Percentiles rank a stretch among this genome's conserved stretches.
Evolutionary conservation across 2,888 invertebrate species (phyloP).

Genomic region (Folsomia manolachei): DNA sequence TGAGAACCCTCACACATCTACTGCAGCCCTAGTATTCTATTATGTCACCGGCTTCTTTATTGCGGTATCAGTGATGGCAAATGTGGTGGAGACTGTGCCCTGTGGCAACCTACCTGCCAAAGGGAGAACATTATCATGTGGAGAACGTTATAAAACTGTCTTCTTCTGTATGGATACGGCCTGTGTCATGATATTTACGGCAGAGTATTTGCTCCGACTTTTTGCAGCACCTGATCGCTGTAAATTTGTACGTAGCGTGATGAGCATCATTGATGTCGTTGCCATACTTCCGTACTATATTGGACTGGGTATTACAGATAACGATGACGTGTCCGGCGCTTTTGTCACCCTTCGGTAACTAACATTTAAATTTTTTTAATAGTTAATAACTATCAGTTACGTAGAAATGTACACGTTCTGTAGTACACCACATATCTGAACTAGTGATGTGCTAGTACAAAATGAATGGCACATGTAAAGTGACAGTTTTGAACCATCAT

Average conservation of each 20-base stretch:
- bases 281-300: slow-evolving; percentile 99
- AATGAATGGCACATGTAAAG: too few species aligned
- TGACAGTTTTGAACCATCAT: too few species aligned
- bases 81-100: slow-evolving; percentile 96
- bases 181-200: slow-evolving; percentile 99
- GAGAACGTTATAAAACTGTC: slow-evolving; percentile 94
- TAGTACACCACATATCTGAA: too few species aligned
- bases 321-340: slow-evolving; percentile 97
- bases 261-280: slow-evolving; percentile 99
- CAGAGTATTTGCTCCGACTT: slow-evolving; percentile 89
- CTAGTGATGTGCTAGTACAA: too few species aligned
- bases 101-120: slow-evolving; percentile 84
- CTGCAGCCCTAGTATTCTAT: slow-evolving; percentile 98
- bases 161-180: slow-evolving; percentile 99
- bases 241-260: slow-evolving; percentile 95
- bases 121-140: slow-evolving; percentile 87
- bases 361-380: too few species aligned
- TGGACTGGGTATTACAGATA: slow-evolving; percentile 94
- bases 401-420: too few species aligned
- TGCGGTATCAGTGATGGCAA: slow-evolving; percentile 98
- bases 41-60: slow-evolving; percentile 99
- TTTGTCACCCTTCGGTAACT: slow-evolving; percentile 98
- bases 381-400: too few species aligned
- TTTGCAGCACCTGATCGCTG: slow-evolving; percentile 98
- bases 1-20: slow-evolving; percentile 98